Evolutionary conservation across 2,888 invertebrate species (phyloP).

Genomic region (Pelosia muscerda): DNA sequence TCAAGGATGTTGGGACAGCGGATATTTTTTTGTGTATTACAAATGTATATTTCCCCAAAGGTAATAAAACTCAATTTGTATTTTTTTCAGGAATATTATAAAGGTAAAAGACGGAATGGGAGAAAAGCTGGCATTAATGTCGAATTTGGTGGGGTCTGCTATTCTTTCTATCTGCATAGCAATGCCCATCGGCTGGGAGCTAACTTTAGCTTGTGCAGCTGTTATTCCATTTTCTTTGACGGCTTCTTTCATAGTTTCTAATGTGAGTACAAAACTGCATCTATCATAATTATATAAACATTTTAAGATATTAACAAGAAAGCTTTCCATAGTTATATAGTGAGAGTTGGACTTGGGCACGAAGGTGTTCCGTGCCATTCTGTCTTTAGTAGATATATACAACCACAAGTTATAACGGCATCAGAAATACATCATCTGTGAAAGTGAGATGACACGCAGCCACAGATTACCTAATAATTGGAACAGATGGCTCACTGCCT

Average conservation of each 20-base stretch:
- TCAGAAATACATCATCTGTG: too few relatives aligned
- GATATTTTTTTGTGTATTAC: too few relatives aligned
- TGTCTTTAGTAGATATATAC: too few relatives aligned
- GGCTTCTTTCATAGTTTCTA: slow-evolving; percentile 91
- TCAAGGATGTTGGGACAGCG: too few relatives aligned
- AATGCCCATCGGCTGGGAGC: slow-evolving; percentile 93
- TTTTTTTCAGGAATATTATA: slow-evolving; percentile 88
- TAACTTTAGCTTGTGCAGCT: slow-evolving; percentile 92
- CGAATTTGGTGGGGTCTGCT: slow-evolving; percentile 90
- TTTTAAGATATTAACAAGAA: too few relatives aligned
- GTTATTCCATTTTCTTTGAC: slow-evolving; percentile 92
- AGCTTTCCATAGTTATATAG: too few relatives aligned
- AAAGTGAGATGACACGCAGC: too few relatives aligned
- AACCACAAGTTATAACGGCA: too few relatives aligned
- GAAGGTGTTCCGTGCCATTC: too few relatives aligned
- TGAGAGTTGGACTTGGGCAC: too few relatives aligned
- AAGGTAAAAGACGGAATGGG: slow-evolving; percentile 94
- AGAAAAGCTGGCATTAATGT: slow-evolving; percentile 92
- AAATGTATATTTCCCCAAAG: background rate
- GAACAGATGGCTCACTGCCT: too few relatives aligned
- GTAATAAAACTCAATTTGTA: background rate
- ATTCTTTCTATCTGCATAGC: slow-evolving; percentile 90
- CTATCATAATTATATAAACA: background rate
- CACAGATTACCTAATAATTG: too few relatives aligned
- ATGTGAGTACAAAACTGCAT: slow-evolving; percentile 81